Conservation (phyloP, 1,140 invertebrate genomes). For the Oncopeltus fasciatus region DNA sequence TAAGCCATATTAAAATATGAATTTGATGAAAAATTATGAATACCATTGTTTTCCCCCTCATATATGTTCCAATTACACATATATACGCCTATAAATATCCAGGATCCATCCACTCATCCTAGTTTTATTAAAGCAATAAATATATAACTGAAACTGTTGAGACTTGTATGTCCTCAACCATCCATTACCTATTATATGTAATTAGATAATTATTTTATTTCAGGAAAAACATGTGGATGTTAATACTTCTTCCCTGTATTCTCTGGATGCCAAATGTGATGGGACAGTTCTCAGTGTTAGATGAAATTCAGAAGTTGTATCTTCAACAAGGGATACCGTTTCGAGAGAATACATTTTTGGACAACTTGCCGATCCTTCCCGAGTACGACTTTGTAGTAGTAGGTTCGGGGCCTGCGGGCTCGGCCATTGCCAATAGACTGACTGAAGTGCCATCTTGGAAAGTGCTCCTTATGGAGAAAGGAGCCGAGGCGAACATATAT, state of each 20-base stretch:
- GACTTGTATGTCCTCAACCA: too few species aligned
- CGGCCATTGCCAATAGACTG: background rate
- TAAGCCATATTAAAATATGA: too few species aligned
- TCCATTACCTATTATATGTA: too few species aligned
- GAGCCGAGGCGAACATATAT: background rate
- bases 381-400: background rate
- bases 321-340: background rate
- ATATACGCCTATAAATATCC: too few species aligned
- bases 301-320: background rate
- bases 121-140: too few species aligned
- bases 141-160: too few species aligned
- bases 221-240: background rate
- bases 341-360: background rate
- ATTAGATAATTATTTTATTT: background rate
- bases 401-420: background rate
- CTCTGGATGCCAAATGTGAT: background rate
- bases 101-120: too few species aligned
- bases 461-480: background rate
- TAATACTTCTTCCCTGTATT: background rate
- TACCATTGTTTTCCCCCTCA: too few species aligned
- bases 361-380: conserved; percentile 23
- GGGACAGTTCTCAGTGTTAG: background rate
- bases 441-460: background rate
- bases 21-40: too few species aligned
- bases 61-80: too few species aligned